Evolutionary conservation across 2,113 vertebrate species (phyloP), one percentile per base, ranked within the genome.

Genomic region (Eublepharis macularius): DNA sequence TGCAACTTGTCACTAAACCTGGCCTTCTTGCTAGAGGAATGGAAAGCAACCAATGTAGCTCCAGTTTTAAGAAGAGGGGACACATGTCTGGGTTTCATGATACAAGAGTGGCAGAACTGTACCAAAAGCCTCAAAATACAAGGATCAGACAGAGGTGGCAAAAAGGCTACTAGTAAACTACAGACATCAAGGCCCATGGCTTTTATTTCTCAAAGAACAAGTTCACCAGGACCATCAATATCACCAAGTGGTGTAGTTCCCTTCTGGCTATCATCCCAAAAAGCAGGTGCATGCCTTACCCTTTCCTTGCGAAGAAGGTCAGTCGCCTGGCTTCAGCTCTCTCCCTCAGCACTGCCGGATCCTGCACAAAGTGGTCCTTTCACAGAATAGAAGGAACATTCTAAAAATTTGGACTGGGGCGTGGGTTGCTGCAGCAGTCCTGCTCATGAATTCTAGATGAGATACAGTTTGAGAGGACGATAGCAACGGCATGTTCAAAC

Each of bases 331-430:
- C 98, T 76, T 98, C 99, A 0, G 98, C 98, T 57, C 96, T 90
- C 93, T 98, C 98, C 88, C 99, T 94, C 84, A 99, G 97, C 14
- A 99, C 86, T 0, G 98, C 98, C 0, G 99, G 98, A 88, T 99
- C 98, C 96, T 99, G 98, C 34, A 99, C 94, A 41, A 99, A 99
- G 78, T 98, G 97, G 92, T 99, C 98, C 73, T 96, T 26, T 87
- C 94, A 34, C 0, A 49, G 88, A 87, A 54, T 34, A 39, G 32
- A 57, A 81, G 14, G 43, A 26, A 26, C 34, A 34, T 12, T 24
- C 24, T n/a, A 12, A 43, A 75, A 29, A 17, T 26, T 13, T 14
- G 14, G 72, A 11, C 43, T 1, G 24, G 12, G 41, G 19, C 19
- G 70, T 4, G 13, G 29, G 24, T n/a, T 69, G 9, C 2, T n/a